Percentiles rank a stretch among this genome's conserved stretches.
Conservation (phyloP, 2,113 vertebrate genomes). For the Atrichornis clamosus region DNA sequence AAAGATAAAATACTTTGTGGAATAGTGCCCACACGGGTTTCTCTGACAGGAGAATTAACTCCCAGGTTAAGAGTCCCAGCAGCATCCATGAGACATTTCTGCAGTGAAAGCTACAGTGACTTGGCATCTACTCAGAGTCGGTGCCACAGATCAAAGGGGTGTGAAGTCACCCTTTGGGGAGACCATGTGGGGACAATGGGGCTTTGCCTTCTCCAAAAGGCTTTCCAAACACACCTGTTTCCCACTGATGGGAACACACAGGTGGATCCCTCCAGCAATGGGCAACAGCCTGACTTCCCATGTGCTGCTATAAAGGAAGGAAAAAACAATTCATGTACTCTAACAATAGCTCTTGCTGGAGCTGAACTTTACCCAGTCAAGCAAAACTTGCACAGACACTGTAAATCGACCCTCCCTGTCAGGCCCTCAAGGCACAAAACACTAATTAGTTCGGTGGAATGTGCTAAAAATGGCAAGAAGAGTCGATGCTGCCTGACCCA, state of each 20-base stretch:
- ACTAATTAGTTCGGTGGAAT: constrained; percentile 36
- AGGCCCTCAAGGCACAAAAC: background rate
- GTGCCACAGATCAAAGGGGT: background rate
- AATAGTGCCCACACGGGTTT: background rate
- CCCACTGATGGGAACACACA: background rate
- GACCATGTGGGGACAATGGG: background rate
- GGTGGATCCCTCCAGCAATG: background rate
- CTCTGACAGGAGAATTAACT: background rate
- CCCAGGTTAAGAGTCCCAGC: background rate
- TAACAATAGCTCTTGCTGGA: background rate
- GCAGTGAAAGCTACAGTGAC: background rate
- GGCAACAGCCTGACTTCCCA: background rate
- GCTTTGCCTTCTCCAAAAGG: background rate
- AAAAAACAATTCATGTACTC: background rate
- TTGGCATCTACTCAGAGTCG: background rate
- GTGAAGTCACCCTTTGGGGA: background rate
- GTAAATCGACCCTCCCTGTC: constrained; percentile 40
- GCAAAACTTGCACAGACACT: constrained; percentile 5
- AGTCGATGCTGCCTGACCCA: background rate
- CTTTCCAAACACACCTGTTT: background rate
- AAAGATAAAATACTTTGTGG: background rate
- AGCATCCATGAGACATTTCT: background rate
- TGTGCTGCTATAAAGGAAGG: background rate
- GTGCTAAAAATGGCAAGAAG: constrained; percentile 59
- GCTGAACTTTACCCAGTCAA: constrained; percentile 3